phyloP scores from a whole-genome alignment of 2,113 vertebrate species.

The Motacilla alba region DNA sequence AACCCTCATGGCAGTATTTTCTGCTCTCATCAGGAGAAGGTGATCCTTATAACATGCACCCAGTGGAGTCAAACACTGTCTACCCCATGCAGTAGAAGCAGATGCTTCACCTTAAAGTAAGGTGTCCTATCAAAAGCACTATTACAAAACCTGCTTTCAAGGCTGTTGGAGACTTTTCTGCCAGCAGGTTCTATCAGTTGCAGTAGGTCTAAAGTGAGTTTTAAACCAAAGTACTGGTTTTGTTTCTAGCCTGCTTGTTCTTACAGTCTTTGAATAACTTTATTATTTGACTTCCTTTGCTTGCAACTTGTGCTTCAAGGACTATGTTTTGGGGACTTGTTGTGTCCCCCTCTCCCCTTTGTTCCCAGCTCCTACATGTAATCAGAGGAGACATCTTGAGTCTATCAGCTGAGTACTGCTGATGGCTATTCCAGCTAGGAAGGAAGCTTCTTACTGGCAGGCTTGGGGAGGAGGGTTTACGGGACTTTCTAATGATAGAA shows the following conservation, averaged over 20 bases:
- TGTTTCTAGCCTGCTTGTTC: background rate
- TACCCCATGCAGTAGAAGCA: background rate
- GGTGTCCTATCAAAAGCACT: background rate
- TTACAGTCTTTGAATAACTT: background rate
- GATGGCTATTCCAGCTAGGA: background rate
- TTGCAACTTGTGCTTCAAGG: background rate
- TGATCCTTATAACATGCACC: rapidly evolving
- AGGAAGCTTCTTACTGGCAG: background rate
- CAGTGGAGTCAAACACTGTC: background rate
- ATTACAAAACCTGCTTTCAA: background rate
- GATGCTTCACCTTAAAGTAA: conserved; percentile 12
- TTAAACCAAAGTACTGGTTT: background rate
- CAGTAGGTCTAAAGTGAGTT: background rate
- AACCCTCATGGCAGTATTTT: background rate
- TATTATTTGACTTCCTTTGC: background rate
- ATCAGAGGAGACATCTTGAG: conserved; percentile 1
- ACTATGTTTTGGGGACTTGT: background rate
- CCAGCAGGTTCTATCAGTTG: conserved; percentile 10
- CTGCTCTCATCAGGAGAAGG: background rate
- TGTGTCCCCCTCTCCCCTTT: background rate
- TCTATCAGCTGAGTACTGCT: background rate
- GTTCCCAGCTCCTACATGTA: background rate
- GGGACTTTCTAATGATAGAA: background rate
- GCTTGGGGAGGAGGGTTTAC: background rate
- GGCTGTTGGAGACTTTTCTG: background rate